Percentiles rank a stretch among this genome's conserved stretches.
These are phyloP conservation scores for Stomatorhinus walkeri DNA, from an alignment of 2,797 vertebrate species.

Conservation along the genomic window DNA sequence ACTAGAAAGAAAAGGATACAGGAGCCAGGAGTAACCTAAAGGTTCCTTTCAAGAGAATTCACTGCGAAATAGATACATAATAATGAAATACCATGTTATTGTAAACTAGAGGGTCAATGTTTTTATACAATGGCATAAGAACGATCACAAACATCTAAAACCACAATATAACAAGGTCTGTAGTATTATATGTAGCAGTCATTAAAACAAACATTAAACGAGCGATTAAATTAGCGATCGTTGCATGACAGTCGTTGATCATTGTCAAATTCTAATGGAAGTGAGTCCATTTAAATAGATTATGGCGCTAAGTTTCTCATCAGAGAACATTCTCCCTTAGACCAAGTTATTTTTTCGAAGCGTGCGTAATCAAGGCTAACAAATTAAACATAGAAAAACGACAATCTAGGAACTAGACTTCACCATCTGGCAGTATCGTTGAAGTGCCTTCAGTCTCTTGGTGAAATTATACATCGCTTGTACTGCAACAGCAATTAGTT, in stretches of 20 bases:
- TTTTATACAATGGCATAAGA: not conserved
- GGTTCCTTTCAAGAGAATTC: not conserved
- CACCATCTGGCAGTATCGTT: not conserved
- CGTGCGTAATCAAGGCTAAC: not conserved
- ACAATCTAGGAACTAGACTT: not conserved
- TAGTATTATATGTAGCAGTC: not conserved
- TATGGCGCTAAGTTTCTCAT: not conserved
- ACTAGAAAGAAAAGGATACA: not conserved
- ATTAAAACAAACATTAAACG: not conserved
- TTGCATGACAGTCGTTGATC: not conserved
- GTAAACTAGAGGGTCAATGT: not conserved
- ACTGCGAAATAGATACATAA: not conserved
- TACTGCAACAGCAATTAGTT: not conserved
- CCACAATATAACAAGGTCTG: not conserved
- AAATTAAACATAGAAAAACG: not conserved
- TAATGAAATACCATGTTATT: not conserved
- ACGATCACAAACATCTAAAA: not conserved
- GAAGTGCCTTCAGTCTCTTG: not conserved
- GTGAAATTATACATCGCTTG: not conserved
- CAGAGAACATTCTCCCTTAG: not conserved
- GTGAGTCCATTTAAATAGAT: not conserved
- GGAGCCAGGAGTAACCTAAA: not conserved
- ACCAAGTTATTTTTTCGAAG: not conserved
- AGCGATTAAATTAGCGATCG: not conserved
- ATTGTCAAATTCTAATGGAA: not conserved